Evolutionary conservation across 2,797 vertebrate species (phyloP).

Genomic region (Danio tinwini): DNA sequence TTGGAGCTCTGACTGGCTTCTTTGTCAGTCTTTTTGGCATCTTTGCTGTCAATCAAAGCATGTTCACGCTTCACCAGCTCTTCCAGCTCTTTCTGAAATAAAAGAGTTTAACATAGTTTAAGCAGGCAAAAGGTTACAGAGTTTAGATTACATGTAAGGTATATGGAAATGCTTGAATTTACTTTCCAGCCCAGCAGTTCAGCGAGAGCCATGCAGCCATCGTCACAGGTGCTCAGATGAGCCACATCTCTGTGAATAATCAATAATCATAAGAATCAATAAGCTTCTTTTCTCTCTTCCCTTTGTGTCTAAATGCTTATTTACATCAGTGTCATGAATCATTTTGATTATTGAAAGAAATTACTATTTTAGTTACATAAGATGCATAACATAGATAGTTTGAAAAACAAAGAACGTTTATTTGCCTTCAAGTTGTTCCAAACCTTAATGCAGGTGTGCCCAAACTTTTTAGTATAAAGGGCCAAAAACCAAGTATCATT

Average conservation of each 20-base stretch:
- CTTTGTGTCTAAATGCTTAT: neutral
- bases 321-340: neutral
- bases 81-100: conserved; percentile 84
- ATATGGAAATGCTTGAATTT: conserved; percentile 16
- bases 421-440: too few relatives aligned
- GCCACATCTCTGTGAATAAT: conserved; percentile 84
- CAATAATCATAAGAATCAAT: neutral
- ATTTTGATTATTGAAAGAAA: neutral
- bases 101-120: neutral
- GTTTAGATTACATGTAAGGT: neutral
- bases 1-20: conserved; percentile 55
- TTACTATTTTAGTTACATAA: neutral
- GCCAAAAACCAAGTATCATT: too few relatives aligned
- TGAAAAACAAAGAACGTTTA: too few relatives aligned
- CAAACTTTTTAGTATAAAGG: too few relatives aligned
- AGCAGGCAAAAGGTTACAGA: neutral
- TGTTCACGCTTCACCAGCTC: conserved; percentile 85
- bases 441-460: too few relatives aligned
- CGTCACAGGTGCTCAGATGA: conserved; percentile 88
- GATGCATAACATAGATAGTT: neutral
- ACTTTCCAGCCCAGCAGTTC: conserved; percentile 93
- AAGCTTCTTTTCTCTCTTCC: too few relatives aligned
- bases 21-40: conserved; percentile 58
- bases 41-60: conserved; percentile 79
- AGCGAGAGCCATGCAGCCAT: conserved; percentile 88